phyloP scores from a whole-genome alignment of 2,113 vertebrate genomes.

The Aramus guarauna region DNA sequence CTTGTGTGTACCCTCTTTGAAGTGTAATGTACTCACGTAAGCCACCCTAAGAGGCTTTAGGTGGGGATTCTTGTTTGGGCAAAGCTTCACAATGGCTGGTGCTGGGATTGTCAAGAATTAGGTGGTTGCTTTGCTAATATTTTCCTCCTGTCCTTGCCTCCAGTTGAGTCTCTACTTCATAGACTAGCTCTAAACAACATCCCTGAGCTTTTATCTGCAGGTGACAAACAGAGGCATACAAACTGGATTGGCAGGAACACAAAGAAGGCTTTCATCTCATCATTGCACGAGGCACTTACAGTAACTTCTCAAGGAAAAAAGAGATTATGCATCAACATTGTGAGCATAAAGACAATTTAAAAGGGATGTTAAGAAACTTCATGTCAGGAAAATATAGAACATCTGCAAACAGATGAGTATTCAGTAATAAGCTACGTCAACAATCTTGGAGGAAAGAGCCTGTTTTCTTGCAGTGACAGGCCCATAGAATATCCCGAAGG shows the following conservation, averaged over 20 bases:
- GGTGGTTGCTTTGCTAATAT: conserved; percentile 21
- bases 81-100: conserved; percentile 11
- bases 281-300: conserved; percentile 56
- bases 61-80: conserved; percentile 1
- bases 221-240: conserved; percentile 62
- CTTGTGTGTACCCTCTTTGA: not conserved
- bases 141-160: conserved; percentile 9
- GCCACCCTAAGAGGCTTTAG: not conserved
- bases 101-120: conserved; percentile 23
- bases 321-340: conserved; percentile 65
- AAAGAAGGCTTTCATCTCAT: conserved; percentile 66
- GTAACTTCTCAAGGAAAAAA: conserved; percentile 61
- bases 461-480: conserved; percentile 24
- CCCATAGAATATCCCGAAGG: not conserved
- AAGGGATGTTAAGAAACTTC: conserved; percentile 70
- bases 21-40: not conserved
- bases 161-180: conserved; percentile 11
- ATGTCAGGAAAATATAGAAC: conserved; percentile 70
- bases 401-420: conserved; percentile 49
- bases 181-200: conserved; percentile 28
- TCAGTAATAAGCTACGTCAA: conserved; percentile 50
- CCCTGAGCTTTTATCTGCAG: conserved; percentile 58
- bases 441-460: not conserved
- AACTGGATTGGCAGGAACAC: conserved; percentile 66
- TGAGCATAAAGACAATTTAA: conserved; percentile 70